These are phyloP conservation scores for Collichthys lucidus DNA, from an alignment of 2,113 vertebrate species.

Conservation along the genomic window DNA sequence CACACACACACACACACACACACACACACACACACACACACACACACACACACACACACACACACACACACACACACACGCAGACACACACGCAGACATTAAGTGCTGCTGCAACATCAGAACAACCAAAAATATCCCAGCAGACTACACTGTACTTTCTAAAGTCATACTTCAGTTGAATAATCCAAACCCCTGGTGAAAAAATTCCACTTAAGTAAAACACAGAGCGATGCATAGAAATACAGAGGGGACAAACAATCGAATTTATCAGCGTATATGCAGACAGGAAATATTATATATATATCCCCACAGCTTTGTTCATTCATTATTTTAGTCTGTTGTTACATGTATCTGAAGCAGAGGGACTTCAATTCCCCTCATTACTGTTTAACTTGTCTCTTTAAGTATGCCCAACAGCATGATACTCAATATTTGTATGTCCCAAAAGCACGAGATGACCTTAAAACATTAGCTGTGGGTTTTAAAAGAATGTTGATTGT, in stretches of 20 bases:
- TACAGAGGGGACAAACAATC: background rate
- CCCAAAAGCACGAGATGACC: slow-evolving; percentile 37
- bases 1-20: background rate
- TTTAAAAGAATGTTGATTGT: background rate
- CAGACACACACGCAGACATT: slow-evolving; percentile 24
- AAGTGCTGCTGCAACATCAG: slow-evolving; percentile 32
- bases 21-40: background rate
- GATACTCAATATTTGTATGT: slow-evolving; percentile 14
- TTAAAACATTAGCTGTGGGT: slow-evolving; percentile 32
- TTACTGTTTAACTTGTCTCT: slow-evolving; percentile 1
- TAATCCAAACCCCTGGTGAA: slow-evolving; percentile 26
- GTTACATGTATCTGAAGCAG: slow-evolving; percentile 1
- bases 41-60: slow-evolving; percentile 5
- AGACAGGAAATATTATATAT: background rate
- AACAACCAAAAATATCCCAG: slow-evolving; percentile 49
- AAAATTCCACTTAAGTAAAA: slow-evolving; percentile 25
- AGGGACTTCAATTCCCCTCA: slow-evolving; percentile 3
- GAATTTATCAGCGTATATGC: background rate
- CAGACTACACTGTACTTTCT: slow-evolving; percentile 37
- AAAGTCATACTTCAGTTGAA: slow-evolving; percentile 22
- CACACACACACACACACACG: background rate
- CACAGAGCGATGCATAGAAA: background rate
- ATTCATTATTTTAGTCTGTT: background rate
- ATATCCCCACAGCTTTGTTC: background rate
- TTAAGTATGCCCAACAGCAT: background rate